Conservation (phyloP, 2,113 vertebrate species). For the Tautogolabrus adspersus region DNA sequence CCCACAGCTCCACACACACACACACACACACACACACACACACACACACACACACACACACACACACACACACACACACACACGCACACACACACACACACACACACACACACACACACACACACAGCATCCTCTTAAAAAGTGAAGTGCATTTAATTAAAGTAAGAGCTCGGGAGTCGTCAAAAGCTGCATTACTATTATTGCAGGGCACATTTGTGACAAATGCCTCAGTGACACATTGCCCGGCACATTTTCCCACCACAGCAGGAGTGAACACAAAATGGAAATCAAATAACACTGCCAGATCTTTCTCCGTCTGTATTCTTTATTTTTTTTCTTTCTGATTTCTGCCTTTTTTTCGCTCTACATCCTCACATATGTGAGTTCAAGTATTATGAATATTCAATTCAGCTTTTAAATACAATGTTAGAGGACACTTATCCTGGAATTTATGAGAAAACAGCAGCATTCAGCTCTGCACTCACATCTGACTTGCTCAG, state of each 20-base stretch:
- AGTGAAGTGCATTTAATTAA: slow-evolving; percentile 67
- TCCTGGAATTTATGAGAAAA: not conserved
- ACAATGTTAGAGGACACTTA: not conserved
- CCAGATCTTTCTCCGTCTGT: not conserved
- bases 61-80: no score
- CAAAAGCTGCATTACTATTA: slow-evolving; percentile 76
- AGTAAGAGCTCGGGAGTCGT: slow-evolving; percentile 71
- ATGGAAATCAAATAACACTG: not conserved
- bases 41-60: no score
- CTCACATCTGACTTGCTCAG: slow-evolving; percentile 41
- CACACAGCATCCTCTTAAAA: slow-evolving; percentile 33
- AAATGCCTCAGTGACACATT: slow-evolving; percentile 55
- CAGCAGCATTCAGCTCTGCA: not conserved
- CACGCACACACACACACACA: no score
- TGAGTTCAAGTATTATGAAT: not conserved
- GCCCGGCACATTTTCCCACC: slow-evolving; percentile 12
- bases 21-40: no score
- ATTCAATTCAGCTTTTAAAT: not conserved
- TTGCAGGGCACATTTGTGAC: slow-evolving; percentile 68
- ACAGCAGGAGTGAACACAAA: not conserved
- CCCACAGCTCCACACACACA: not conserved
- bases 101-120: no score
- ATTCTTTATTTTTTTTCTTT: not conserved
- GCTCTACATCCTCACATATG: not conserved
- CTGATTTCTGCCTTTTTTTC: no score